Conservation (phyloP, 92 coral and sea anemone genomes). For the Palythoa caribaeorum region DNA sequence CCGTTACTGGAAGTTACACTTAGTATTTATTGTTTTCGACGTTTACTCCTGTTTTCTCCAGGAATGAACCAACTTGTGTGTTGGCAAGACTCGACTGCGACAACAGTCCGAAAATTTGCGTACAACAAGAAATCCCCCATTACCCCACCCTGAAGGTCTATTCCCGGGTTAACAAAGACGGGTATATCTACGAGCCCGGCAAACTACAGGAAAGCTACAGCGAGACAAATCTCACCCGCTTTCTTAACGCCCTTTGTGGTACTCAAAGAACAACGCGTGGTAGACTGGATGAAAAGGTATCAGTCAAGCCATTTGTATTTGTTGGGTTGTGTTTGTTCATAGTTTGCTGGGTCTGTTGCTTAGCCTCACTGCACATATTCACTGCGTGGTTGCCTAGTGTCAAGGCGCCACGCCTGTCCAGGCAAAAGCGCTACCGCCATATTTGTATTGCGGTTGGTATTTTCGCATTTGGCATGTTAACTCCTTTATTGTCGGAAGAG, state of each 20-base stretch:
- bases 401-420: neutral
- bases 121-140: constrained; percentile 84
- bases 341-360: constrained; percentile 4
- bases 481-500: constrained; percentile 15
- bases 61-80: constrained; percentile 90
- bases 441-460: constrained; percentile 8
- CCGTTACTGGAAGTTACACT: too few relatives aligned
- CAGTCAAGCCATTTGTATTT: neutral
- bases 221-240: constrained; percentile 83
- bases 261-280: constrained; percentile 87
- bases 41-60: constrained; percentile 30
- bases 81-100: constrained; percentile 87
- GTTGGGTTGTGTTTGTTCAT: constrained; percentile 5
- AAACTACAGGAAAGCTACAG: constrained; percentile 89
- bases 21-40: neutral
- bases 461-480: neutral
- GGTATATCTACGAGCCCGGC: constrained; percentile 90
- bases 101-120: constrained; percentile 69
- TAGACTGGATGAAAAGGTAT: constrained; percentile 86
- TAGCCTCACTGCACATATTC: neutral
- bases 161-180: constrained; percentile 90
- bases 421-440: neutral
- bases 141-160: constrained; percentile 93
- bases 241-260: constrained; percentile 89
- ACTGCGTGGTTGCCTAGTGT: neutral